These are phyloP conservation scores for Polyploca ridens DNA, from an alignment of 2,888 invertebrate species.

Conservation along the genomic window DNA sequence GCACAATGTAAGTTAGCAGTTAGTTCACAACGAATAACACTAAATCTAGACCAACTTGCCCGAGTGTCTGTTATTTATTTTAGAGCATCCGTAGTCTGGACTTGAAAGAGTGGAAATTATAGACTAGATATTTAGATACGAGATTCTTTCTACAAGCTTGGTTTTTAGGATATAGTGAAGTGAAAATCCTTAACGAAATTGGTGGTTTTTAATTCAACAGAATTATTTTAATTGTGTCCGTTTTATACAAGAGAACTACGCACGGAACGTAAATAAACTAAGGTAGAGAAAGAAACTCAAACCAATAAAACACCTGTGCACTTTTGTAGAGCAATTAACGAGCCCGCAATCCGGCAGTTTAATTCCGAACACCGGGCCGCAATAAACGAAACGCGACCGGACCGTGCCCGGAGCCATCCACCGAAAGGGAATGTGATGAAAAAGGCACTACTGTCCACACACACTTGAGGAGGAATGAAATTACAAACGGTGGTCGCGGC, in stretches of 20 bases:
- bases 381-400: constrained; percentile 73
- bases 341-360: constrained; percentile 75
- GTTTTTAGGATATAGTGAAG: too few species aligned
- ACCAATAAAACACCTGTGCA: constrained; percentile 71
- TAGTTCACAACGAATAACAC: constrained; percentile 41
- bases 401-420: constrained; percentile 57
- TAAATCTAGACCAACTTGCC: constrained; percentile 44
- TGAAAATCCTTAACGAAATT: too few species aligned
- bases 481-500: constrained; percentile 75
- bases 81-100: constrained; percentile 37
- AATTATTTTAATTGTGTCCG: background rate
- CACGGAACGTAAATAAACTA: constrained; percentile 13
- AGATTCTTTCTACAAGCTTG: constrained; percentile 16
- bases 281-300: constrained; percentile 10
- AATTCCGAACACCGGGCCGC: constrained; percentile 75
- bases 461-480: constrained; percentile 82
- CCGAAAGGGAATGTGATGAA: constrained; percentile 83
- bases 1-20: constrained; percentile 43
- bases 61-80: constrained; percentile 42
- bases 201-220: background rate
- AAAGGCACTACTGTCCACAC: constrained; percentile 81
- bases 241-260: background rate
- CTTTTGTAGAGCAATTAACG: constrained; percentile 80
- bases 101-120: constrained; percentile 25
- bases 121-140: constrained; percentile 27